These are phyloP conservation scores for Liposcelis brunnea DNA, from an alignment of 2,888 invertebrate species.

Conservation along the genomic window DNA sequence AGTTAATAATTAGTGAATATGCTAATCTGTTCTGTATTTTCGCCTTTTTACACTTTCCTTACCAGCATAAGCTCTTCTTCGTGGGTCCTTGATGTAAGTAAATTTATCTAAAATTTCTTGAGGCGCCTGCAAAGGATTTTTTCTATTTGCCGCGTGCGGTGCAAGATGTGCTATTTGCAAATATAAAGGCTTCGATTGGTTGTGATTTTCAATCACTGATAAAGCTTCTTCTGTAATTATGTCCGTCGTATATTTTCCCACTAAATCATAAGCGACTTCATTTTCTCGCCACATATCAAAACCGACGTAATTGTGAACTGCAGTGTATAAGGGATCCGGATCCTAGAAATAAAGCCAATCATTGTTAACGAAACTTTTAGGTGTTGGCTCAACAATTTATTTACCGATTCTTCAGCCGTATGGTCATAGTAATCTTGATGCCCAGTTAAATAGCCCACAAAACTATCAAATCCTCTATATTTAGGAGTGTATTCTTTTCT, in stretches of 20 bases:
- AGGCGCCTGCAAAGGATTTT: conserved; percentile 52
- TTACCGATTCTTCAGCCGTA: conserved; percentile 45
- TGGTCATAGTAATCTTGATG: conserved; percentile 81
- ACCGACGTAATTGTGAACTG: conserved; percentile 24
- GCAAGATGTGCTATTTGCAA: conserved; percentile 51
- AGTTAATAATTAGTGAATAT: no score
- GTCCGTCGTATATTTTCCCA: conserved; percentile 44
- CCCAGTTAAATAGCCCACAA: conserved; percentile 68
- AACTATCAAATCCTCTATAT: conserved; percentile 34
- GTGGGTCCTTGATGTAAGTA: conserved; percentile 43
- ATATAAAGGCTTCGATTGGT: conserved; percentile 38
- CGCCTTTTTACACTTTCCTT: no score
- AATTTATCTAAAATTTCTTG: conserved; percentile 49
- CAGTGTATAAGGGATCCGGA: no score
- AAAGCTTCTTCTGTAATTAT: conserved; percentile 48
- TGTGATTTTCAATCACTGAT: conserved; percentile 35
- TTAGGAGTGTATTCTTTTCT: conserved; percentile 27
- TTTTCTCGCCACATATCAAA: conserved; percentile 45
- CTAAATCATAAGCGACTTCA: conserved; percentile 32
- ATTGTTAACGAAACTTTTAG: no score
- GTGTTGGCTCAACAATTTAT: no score
- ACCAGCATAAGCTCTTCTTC: conserved; percentile 43
- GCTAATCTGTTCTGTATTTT: no score
- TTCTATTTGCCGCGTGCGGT: conserved; percentile 45
- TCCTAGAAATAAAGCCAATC: no score